Evolutionary conservation across 2,113 vertebrate species (phyloP).

Genomic region (Pollachius pollachius): DNA sequence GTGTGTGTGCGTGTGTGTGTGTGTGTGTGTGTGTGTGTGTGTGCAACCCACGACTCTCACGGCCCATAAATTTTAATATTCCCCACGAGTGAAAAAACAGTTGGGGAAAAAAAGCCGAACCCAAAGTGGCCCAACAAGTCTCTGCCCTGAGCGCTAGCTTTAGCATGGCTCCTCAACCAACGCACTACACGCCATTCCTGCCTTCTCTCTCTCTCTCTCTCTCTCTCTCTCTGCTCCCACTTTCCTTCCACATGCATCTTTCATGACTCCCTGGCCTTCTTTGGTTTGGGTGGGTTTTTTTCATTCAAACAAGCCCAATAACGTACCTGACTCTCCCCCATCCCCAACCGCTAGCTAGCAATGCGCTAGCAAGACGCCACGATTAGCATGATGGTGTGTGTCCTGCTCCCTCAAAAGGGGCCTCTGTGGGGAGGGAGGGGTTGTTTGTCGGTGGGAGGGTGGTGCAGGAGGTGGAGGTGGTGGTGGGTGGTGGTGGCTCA

Average conservation of each 20-base stretch:
- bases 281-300: too few relatives aligned
- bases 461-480: too few relatives aligned
- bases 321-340: too few relatives aligned
- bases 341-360: too few relatives aligned
- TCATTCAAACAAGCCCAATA: constrained; percentile 64
- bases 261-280: constrained; percentile 59
- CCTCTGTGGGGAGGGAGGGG: constrained; percentile 21
- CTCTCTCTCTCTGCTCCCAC: constrained; percentile 20
- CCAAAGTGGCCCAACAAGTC: constrained; percentile 57
- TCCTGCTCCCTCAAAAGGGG: too few relatives aligned
- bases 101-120: constrained; percentile 61
- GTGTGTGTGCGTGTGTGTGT: too few relatives aligned
- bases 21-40: constrained; percentile 46
- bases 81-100: constrained; percentile 52
- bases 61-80: constrained; percentile 66
- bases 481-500: constrained; percentile 35
- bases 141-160: constrained; percentile 55
- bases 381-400: too few relatives aligned
- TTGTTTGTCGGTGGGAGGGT: constrained; percentile 19
- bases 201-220: constrained; percentile 29
- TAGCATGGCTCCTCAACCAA: constrained; percentile 41
- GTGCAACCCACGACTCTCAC: constrained; percentile 39
- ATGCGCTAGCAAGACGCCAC: too few relatives aligned
- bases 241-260: constrained; percentile 61
- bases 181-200: constrained; percentile 35